These are phyloP conservation scores for Trachythela sp. DNA, from an alignment of 64 coral and sea anemone genomes.

Conservation along the genomic window DNA sequence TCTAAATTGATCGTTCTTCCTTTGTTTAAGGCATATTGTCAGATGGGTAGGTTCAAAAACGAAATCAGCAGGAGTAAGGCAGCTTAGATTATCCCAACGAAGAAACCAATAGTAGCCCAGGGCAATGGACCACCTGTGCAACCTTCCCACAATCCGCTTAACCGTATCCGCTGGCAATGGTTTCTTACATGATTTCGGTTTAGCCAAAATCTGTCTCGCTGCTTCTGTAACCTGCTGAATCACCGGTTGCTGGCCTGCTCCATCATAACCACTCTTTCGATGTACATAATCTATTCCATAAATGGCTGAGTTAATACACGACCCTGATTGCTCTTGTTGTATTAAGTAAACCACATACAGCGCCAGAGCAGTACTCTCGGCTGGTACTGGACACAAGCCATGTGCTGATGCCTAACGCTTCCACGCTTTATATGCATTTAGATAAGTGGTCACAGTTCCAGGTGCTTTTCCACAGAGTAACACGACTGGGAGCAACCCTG, in stretches of 20 bases:
- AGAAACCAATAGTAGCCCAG: background rate
- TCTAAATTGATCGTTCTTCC: background rate
- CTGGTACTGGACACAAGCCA: background rate
- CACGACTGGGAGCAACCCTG: conserved; percentile 19
- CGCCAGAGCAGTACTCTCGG: background rate
- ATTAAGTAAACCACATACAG: conserved; percentile 21
- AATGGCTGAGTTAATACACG: background rate
- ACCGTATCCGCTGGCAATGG: background rate
- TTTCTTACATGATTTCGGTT: background rate
- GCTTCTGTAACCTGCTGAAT: conserved; percentile 24
- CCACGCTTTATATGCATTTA: conserved; percentile 32
- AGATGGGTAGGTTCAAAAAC: background rate
- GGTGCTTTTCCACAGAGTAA: conserved; percentile 41
- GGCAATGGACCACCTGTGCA: background rate
- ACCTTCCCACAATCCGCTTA: background rate
- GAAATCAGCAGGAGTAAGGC: background rate
- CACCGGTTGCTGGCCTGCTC: background rate
- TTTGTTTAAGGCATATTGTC: background rate
- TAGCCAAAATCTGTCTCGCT: background rate
- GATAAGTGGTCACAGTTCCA: conserved; percentile 25
- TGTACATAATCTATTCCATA: conserved; percentile 40
- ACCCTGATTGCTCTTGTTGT: conserved; percentile 19
- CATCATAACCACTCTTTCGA: conserved; percentile 16
- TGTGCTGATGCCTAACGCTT: background rate
- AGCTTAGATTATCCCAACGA: background rate